These are phyloP conservation scores for Cephus spinipes DNA, from an alignment of 2,888 invertebrate genomes.

Conservation along the genomic window DNA sequence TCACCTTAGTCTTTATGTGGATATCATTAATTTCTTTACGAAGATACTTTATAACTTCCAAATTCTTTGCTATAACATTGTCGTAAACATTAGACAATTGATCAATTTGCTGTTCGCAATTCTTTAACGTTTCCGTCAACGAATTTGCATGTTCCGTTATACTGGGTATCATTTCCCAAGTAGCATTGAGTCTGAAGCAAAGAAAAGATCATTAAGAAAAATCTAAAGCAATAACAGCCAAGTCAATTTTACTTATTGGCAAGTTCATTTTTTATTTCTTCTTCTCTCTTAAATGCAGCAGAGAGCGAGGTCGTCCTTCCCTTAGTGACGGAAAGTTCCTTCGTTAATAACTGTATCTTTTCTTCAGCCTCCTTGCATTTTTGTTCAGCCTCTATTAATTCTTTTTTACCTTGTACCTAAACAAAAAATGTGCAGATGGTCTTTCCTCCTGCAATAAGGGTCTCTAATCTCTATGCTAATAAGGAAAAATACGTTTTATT, in stretches of 20 bases:
- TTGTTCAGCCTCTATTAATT: background rate
- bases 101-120: conserved; percentile 36
- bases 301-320: background rate
- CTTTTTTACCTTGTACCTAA: background rate
- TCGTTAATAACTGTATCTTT: background rate
- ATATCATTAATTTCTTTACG: background rate
- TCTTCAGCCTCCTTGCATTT: background rate
- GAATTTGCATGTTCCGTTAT: conserved; percentile 42
- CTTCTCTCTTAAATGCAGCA: conserved; percentile 14
- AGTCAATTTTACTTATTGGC: conserved; percentile 26
- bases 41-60: background rate
- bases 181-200: conserved; percentile 34
- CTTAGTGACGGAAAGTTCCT: conserved; percentile 1
- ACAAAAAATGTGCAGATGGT: background rate
- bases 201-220: background rate
- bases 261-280: conserved; percentile 16
- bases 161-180: conserved; percentile 34
- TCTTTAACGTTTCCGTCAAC: conserved; percentile 37
- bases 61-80: conserved; percentile 24
- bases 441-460: background rate
- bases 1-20: conserved; percentile 13
- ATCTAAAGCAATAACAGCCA: background rate
- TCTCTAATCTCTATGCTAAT: background rate
- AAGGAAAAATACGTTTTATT: background rate
- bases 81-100: conserved; percentile 35